Evolutionary conservation across 2,888 invertebrate genomes (phyloP).

Genomic region (Diaperis boleti): DNA sequence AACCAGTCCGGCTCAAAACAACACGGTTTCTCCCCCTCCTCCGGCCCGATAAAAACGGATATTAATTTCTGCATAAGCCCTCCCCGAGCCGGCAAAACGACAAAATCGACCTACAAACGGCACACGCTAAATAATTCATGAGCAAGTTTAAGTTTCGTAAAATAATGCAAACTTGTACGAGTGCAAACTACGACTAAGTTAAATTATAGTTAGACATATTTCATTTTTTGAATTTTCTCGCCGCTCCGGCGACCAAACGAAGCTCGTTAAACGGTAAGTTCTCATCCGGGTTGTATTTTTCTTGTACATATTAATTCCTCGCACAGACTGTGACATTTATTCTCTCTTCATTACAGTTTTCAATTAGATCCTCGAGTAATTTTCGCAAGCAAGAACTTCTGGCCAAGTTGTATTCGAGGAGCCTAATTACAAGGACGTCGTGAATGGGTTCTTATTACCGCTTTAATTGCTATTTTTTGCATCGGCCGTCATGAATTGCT

Average conservation of each 20-base stretch:
- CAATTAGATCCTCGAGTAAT: slow-evolving; percentile 50
- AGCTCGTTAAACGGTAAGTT: slow-evolving; percentile 32
- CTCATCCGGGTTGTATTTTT: slow-evolving; percentile 21
- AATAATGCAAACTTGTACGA: slow-evolving; percentile 13
- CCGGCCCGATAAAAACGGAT: not conserved
- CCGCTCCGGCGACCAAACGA: slow-evolving; percentile 9
- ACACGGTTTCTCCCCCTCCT: not conserved
- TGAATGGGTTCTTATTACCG: slow-evolving; percentile 34
- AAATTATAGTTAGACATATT: slow-evolving; percentile 18
- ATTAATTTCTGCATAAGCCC: slow-evolving; percentile 1
- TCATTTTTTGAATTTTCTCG: slow-evolving; percentile 22
- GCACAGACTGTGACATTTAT: slow-evolving; percentile 41
- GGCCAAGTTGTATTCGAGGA: slow-evolving; percentile 47
- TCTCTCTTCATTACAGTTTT: slow-evolving; percentile 50
- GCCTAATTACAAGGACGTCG: slow-evolving; percentile 47
- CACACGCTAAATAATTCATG: slow-evolving; percentile 24
- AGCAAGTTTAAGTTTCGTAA: slow-evolving; percentile 5
- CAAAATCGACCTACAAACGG: slow-evolving; percentile 13
- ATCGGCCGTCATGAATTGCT: slow-evolving; percentile 24
- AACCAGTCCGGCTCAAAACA: not conserved
- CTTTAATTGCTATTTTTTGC: slow-evolving; percentile 37
- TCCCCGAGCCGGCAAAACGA: not conserved
- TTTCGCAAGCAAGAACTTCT: slow-evolving; percentile 46
- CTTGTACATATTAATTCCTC: slow-evolving; percentile 29
- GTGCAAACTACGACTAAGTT: slow-evolving; percentile 16